Percentiles rank a stretch among this genome's conserved stretches.
phyloP scores from a whole-genome alignment of 2,888 invertebrate genomes.

The Brachyptera risi region DNA sequence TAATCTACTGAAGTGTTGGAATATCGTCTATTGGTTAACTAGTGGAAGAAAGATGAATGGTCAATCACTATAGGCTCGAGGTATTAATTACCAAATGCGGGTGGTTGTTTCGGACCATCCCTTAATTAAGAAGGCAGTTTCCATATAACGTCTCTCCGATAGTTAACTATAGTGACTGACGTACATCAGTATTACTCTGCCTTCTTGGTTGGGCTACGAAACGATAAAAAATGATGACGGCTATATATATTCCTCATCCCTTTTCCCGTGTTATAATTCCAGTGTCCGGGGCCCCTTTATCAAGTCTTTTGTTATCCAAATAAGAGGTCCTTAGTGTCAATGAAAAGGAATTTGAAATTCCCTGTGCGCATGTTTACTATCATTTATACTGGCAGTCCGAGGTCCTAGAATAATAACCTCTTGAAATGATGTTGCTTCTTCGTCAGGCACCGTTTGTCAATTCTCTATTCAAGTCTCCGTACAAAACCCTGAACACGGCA shows the following conservation, averaged over 20 bases:
- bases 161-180: not conserved
- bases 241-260: not conserved
- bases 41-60: no score
- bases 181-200: not conserved
- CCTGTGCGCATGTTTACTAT: constrained; percentile 26
- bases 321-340: constrained; percentile 28
- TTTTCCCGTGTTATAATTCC: constrained; percentile 15
- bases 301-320: constrained; percentile 25
- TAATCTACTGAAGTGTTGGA: no score
- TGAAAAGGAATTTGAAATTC: constrained; percentile 24
- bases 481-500: constrained; percentile 27
- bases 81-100: no score
- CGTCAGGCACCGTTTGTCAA: constrained; percentile 29
- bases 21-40: no score
- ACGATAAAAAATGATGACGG: not conserved
- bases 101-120: no score
- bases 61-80: not conserved
- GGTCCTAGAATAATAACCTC: constrained; percentile 28
- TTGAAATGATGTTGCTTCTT: constrained; percentile 32
- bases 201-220: constrained; percentile 5
- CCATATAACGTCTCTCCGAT: no score
- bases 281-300: constrained; percentile 12
- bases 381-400: constrained; percentile 22
- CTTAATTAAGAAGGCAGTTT: no score
- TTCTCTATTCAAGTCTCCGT: constrained; percentile 29